Percentiles rank a stretch among this genome's conserved stretches.
Evolutionary conservation across 2,797 vertebrate species (phyloP).

Genomic region (Distichodus sexfasciatus): DNA sequence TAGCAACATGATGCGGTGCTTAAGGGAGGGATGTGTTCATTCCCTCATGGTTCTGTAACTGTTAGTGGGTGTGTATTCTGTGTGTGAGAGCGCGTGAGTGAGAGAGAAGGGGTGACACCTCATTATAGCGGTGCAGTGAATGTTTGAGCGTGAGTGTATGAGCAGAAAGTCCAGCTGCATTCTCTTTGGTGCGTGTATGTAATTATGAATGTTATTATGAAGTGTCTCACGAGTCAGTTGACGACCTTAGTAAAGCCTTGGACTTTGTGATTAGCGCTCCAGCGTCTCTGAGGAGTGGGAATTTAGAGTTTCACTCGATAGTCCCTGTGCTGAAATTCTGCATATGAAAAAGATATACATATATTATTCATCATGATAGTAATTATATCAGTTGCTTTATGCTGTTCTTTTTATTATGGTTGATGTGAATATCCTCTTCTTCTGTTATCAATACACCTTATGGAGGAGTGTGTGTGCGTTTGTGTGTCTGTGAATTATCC

Average conservation of each 20-base stretch:
- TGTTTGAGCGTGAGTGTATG: conserved; percentile 20
- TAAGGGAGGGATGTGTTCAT: no score
- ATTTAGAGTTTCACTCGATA: neutral
- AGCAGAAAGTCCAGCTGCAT: conserved; percentile 8
- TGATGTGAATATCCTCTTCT: no score
- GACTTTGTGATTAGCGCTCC: neutral
- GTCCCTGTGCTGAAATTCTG: neutral
- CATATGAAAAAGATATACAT: neutral
- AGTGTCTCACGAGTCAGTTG: neutral
- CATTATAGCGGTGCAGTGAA: conserved; percentile 40
- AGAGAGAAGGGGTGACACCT: neutral
- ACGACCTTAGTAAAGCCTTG: neutral
- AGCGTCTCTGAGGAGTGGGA: neutral
- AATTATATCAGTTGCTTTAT: no score
- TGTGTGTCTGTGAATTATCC: conserved; percentile 8
- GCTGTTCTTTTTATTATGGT: no score
- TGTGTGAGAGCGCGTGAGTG: neutral
- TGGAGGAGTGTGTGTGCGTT: neutral
- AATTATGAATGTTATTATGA: neutral
- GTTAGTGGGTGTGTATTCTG: neutral
- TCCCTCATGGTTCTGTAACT: no score
- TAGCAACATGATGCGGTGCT: neutral
- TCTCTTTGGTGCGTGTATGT: conserved; percentile 26
- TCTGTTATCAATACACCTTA: no score
- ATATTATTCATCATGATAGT: no score